Base-by-base conservation (phyloP, 2,797 vertebrate genomes). In the Pseudomugil tenellus region DNA sequence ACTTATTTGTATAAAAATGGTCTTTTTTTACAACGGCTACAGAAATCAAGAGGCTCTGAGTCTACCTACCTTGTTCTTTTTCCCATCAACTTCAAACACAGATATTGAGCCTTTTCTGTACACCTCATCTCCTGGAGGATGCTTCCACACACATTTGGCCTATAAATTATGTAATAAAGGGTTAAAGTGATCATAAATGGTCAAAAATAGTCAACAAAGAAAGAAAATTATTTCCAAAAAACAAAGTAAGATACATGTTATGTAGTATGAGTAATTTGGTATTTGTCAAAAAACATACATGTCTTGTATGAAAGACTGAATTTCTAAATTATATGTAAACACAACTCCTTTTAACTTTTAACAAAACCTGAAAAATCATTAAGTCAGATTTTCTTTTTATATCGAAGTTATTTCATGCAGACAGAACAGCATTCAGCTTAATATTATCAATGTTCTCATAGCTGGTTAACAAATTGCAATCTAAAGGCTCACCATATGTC, bases 141-240 rank as follows among this genome's bases (percentile, higher is more conserved):
- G 98, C 68, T 99, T 99, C 98, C 98, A 99, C 51, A 99, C 98
- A 84, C 98, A 99, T 73, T 99, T 99, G 10, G 97, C 98, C 98
- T 99, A 54, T 34, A 61, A 70, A 67, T 14, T 9, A 25, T 25
- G 9, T 6, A 25, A 51, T 14, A 26, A 32, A 51, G 13, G 43
- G 13, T 25, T 14, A 26, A 51, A 46, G n/a, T 46, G n/a, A 46
- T 43, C 17, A 43, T n/a, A n/a, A 43, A n/a, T n/a, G 19, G 7
- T 7, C 41, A 43, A n/a, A 43, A 19, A 43, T n/a, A n/a, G 7
- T 43, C 9, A 43, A n/a, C n/a, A 43, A n/a, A n/a, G 19, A 9
- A n/a, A 43, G 1, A 19, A 46, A 21, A 0, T 46, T 46, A 66
- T 10, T 26, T 51, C 7, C 13, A 39, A 29, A 29, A 6, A n/a